Evolutionary conservation across 2,888 invertebrate species (phyloP).

Genomic region (Lycophotia porphyrea): DNA sequence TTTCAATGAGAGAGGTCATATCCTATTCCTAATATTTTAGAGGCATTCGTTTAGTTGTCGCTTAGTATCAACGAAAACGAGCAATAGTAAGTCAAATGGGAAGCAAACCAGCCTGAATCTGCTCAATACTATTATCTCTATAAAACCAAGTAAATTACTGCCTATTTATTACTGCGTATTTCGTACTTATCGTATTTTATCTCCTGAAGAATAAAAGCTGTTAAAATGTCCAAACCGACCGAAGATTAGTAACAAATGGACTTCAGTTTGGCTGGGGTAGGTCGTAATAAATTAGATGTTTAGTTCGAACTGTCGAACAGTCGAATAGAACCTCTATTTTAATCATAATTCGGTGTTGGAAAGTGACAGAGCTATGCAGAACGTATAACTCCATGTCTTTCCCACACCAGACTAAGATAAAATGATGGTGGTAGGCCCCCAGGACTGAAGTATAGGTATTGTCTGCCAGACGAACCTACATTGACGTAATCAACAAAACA

Average conservation of each 20-base stretch:
- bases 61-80: neutral
- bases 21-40: no score
- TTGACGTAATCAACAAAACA: conserved; percentile 6
- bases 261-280: neutral
- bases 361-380: neutral
- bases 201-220: neutral
- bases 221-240: conserved; percentile 19
- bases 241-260: conserved; percentile 41
- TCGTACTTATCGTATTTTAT: conserved; percentile 1
- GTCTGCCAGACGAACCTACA: neutral
- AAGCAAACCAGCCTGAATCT: neutral
- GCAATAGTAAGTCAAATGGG: neutral
- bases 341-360: neutral
- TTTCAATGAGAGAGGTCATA: no score
- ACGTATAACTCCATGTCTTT: neutral
- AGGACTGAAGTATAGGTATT: neutral
- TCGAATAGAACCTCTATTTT: neutral
- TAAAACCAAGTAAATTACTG: neutral
- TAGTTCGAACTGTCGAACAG: conserved; percentile 13
- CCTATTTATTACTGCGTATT: neutral
- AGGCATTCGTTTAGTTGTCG: neutral
- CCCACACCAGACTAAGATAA: neutral
- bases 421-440: neutral
- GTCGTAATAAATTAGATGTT: conserved; percentile 37
- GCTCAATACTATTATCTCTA: neutral